These are phyloP conservation scores for Lacanobia oleracea DNA, from an alignment of 2,888 invertebrate species.

Conservation along the genomic window DNA sequence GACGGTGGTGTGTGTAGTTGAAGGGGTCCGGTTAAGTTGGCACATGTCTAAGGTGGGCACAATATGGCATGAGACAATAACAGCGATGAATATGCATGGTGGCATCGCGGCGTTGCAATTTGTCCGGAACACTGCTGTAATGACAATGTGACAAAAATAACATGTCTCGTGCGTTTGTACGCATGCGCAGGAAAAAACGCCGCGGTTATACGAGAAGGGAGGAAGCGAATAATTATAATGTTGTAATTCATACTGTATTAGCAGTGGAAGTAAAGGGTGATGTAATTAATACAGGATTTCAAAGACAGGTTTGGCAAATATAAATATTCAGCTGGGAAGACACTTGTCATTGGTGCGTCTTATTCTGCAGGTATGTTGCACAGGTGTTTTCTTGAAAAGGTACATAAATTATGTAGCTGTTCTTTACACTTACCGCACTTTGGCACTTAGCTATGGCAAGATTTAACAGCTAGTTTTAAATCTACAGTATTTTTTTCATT, in stretches of 20 bases:
- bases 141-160: slow-evolving; percentile 89
- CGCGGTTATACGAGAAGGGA: background rate
- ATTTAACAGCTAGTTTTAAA: no score
- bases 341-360: slow-evolving; percentile 13
- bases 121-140: slow-evolving; percentile 85
- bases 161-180: slow-evolving; percentile 67
- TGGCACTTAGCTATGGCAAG: background rate
- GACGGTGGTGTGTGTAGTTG: slow-evolving; percentile 27
- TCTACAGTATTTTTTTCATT: no score
- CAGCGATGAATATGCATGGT: slow-evolving; percentile 87
- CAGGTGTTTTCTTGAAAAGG: slow-evolving; percentile 13
- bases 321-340: slow-evolving; percentile 24
- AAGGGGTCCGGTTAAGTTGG: slow-evolving; percentile 72
- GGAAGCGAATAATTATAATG: background rate
- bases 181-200: slow-evolving; percentile 39
- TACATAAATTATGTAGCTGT: slow-evolving; percentile 17
- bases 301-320: slow-evolving; percentile 8
- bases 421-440: background rate
- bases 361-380: slow-evolving; percentile 19
- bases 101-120: slow-evolving; percentile 86
- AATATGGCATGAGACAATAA: slow-evolving; percentile 86
- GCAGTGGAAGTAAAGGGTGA: background rate
- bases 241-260: background rate
- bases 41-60: slow-evolving; percentile 75
- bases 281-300: slow-evolving; percentile 8